phyloP scores from a whole-genome alignment of 2,113 vertebrate species.

The Pteruthius melanotis region DNA sequence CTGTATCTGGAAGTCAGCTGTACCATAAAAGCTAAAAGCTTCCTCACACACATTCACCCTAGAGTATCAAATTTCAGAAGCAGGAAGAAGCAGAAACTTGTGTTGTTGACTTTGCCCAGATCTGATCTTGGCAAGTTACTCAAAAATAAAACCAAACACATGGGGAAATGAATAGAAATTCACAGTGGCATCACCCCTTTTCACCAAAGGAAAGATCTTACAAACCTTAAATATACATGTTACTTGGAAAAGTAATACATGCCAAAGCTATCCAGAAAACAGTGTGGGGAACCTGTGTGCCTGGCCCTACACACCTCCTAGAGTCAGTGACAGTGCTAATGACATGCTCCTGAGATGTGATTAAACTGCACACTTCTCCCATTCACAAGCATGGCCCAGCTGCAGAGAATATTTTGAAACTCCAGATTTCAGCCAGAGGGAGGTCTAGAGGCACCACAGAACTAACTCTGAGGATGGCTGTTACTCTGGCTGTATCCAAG shows the following conservation, averaged over 20 bases:
- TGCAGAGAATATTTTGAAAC: not conserved
- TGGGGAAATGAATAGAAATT: not conserved
- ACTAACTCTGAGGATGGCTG: not conserved
- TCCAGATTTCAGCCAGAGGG: not conserved
- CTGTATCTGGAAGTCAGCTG: not conserved
- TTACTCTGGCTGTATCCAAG: not conserved
- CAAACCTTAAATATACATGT: not conserved
- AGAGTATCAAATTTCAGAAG: not conserved
- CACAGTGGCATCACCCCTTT: not conserved
- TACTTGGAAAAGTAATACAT: not conserved
- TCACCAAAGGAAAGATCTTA: not conserved
- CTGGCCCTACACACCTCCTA: not conserved
- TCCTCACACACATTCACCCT: not conserved
- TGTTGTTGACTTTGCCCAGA: not conserved
- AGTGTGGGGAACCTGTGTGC: not conserved
- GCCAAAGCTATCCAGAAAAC: not conserved
- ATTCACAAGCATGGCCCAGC: not conserved
- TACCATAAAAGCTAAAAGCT: not conserved
- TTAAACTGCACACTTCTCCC: not conserved
- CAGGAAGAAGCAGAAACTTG: not conserved
- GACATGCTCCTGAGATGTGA: accelerated
- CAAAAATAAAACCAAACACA: not conserved
- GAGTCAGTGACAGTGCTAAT: not conserved
- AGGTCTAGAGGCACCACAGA: not conserved
- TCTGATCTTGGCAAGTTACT: not conserved